These are phyloP conservation scores for Dolomedes plantarius DNA, from an alignment of 2,888 invertebrate genomes.

Conservation along the genomic window DNA sequence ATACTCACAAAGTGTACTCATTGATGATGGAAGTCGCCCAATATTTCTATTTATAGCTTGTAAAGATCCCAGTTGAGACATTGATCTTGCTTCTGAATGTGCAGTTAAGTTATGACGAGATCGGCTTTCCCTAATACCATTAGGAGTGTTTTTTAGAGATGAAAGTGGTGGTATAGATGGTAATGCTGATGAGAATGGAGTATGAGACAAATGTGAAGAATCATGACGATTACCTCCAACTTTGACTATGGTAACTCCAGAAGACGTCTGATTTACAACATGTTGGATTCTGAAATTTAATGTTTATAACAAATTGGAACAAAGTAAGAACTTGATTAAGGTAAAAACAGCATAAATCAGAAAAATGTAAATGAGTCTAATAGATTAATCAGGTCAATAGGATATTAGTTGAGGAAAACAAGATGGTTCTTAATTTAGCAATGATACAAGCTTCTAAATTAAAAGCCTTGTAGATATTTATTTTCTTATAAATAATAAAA, in stretches of 20 bases:
- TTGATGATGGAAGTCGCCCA: constrained; percentile 81
- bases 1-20: constrained; percentile 60
- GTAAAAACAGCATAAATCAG: too few relatives aligned
- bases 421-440: too few relatives aligned
- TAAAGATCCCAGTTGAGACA: constrained; percentile 72
- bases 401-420: too few relatives aligned
- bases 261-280: constrained; percentile 83
- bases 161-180: constrained; percentile 31
- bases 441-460: too few relatives aligned
- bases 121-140: constrained; percentile 52
- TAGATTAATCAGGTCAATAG: too few relatives aligned
- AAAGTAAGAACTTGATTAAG: too few relatives aligned
- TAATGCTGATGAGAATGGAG: constrained; percentile 17
- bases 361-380: too few relatives aligned
- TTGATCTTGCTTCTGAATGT: constrained; percentile 65
- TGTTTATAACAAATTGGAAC: too few relatives aligned
- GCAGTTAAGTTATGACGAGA: constrained; percentile 61
- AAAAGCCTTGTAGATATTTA: too few relatives aligned
- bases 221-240: constrained; percentile 80
- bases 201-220: constrained; percentile 27
- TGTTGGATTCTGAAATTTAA: constrained; percentile 69
- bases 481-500: too few relatives aligned
- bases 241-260: constrained; percentile 88
- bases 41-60: constrained; percentile 81
- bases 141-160: constrained; percentile 23